Conservation (phyloP, 2,888 invertebrate species). For the Hecatera dysodea region DNA sequence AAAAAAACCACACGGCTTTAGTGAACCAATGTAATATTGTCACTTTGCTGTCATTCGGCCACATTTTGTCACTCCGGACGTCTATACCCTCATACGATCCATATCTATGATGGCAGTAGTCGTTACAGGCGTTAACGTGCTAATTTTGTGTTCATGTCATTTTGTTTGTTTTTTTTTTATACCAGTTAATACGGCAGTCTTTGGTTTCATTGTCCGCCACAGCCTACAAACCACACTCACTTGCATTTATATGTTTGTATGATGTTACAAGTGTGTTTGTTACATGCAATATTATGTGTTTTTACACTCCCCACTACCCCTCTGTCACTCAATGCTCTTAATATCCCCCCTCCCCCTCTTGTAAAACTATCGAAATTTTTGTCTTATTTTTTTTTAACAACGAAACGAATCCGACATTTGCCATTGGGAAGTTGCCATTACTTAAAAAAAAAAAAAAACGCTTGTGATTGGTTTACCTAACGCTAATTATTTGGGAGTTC, state of each 20-base stretch:
- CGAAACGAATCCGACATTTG: slow-evolving; percentile 88
- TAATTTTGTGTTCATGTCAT: slow-evolving; percentile 52
- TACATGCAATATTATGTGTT: slow-evolving; percentile 62
- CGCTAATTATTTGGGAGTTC: slow-evolving; percentile 79
- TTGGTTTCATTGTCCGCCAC: slow-evolving; percentile 80
- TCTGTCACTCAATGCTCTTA: slow-evolving; percentile 69
- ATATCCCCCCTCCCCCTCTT: slow-evolving; percentile 28
- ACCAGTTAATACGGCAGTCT: slow-evolving; percentile 62
- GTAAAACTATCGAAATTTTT: slow-evolving; percentile 56
- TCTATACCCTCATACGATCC: slow-evolving; percentile 78
- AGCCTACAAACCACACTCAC: slow-evolving; percentile 89
- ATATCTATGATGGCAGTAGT: slow-evolving; percentile 81
- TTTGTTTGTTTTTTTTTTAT: slow-evolving; percentile 59
- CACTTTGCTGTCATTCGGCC: slow-evolving; percentile 32
- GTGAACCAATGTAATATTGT: slow-evolving; percentile 30
- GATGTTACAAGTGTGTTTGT: slow-evolving; percentile 70
- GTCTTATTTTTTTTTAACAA: slow-evolving; percentile 61
- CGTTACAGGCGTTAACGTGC: slow-evolving; percentile 43
- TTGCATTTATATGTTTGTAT: slow-evolving; percentile 86
- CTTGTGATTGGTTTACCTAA: slow-evolving; percentile 90
- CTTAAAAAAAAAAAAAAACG: slow-evolving; percentile 76
- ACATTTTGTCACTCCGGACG: slow-evolving; percentile 72
- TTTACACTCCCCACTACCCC: slow-evolving; percentile 56
- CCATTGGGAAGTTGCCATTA: slow-evolving; percentile 88
- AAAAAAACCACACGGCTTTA: slow-evolving; percentile 30